Conservation (phyloP, 2,113 vertebrate species). For the Martes martes region DNA sequence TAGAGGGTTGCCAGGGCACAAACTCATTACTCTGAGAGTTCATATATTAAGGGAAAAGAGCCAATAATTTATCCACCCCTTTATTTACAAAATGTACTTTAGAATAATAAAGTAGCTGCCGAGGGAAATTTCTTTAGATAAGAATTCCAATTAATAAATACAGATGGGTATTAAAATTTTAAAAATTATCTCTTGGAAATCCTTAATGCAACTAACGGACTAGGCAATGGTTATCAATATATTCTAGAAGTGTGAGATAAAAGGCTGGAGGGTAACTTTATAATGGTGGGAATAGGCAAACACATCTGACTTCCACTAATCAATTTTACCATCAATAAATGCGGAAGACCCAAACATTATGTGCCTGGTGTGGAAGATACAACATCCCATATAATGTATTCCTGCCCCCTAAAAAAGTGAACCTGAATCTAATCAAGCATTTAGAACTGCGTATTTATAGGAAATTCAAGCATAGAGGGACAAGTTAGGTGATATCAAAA, state of each 20-base stretch:
- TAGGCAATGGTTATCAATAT: background rate
- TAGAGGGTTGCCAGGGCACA: background rate
- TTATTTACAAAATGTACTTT: constrained; percentile 37
- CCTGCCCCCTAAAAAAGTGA: background rate
- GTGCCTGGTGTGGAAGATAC: background rate
- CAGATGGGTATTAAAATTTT: background rate
- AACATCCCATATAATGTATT: background rate
- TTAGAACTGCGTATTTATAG: background rate
- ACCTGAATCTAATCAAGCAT: background rate
- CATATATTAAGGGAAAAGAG: background rate
- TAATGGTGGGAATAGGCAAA: background rate
- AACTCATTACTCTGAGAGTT: background rate
- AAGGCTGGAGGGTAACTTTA: background rate
- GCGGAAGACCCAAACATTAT: background rate
- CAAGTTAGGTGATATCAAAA: background rate
- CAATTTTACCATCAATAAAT: background rate
- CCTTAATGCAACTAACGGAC: background rate
- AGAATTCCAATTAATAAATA: background rate
- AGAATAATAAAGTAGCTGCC: background rate
- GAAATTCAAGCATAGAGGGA: background rate
- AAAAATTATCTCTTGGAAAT: background rate
- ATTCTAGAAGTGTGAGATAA: background rate
- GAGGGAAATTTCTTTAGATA: background rate
- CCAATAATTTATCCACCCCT: background rate
- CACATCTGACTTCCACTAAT: background rate